Evolutionary conservation across 2,888 invertebrate genomes (phyloP).

Genomic region (Tortrix viridana): DNA sequence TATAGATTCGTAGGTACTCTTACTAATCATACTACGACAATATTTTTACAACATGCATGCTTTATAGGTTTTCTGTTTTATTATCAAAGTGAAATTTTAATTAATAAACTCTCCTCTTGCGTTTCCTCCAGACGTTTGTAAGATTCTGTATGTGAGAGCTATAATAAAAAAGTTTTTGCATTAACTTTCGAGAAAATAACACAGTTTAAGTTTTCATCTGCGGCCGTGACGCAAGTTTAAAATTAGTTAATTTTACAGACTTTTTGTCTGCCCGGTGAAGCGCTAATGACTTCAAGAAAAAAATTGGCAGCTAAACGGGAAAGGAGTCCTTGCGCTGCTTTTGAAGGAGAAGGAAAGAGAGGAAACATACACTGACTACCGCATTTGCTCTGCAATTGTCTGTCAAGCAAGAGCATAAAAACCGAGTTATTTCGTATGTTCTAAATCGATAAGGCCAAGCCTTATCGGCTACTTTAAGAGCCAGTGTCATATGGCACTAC

Average conservation of each 20-base stretch:
- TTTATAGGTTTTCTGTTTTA: neutral
- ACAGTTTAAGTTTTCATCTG: too few relatives aligned
- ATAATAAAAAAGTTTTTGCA: too few relatives aligned
- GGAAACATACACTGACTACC: conserved; percentile 23
- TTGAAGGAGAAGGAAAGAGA: too few relatives aligned
- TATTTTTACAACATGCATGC: neutral
- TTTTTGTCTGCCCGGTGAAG: conserved; percentile 16
- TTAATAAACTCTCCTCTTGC: neutral
- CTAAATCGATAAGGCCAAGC: conserved; percentile 30
- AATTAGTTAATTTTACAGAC: too few relatives aligned
- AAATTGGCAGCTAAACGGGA: conserved; percentile 31
- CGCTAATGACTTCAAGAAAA: conserved; percentile 14
- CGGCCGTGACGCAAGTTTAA: too few relatives aligned
- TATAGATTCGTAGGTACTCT: too few relatives aligned
- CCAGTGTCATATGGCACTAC: conserved; percentile 32
- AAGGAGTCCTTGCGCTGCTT: conserved; percentile 30
- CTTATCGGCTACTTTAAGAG: conserved; percentile 30
- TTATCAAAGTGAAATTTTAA: conserved; percentile 1
- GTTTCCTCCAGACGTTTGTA: too few relatives aligned
- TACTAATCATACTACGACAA: too few relatives aligned
- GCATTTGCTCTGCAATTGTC: conserved; percentile 20
- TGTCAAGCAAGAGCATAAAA: conserved; percentile 10
- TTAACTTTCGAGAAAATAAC: too few relatives aligned
- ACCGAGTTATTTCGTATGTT: conserved; percentile 27
- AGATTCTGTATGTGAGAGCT: too few relatives aligned